phyloP scores from a whole-genome alignment of 2,888 invertebrate genomes.

The Agrilus biguttatus region DNA sequence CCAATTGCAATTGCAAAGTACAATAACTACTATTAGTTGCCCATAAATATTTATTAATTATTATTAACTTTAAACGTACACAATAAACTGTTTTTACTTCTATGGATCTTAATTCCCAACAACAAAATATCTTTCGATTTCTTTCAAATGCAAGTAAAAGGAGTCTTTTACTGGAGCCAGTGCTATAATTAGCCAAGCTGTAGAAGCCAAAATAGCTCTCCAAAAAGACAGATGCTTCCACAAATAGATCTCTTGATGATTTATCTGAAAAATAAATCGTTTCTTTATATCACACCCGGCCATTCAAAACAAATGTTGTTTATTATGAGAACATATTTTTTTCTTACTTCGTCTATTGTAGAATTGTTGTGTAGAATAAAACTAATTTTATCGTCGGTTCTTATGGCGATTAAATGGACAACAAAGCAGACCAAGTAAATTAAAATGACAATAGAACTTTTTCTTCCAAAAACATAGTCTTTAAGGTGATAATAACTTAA shows the following conservation, averaged over 20 bases:
- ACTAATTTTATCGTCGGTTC: slow-evolving; percentile 24
- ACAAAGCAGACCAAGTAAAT: slow-evolving; percentile 23
- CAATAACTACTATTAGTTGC: neutral
- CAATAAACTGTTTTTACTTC: neutral
- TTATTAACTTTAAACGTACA: neutral
- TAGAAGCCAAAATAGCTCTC: slow-evolving; percentile 42
- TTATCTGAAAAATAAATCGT: slow-evolving; percentile 31
- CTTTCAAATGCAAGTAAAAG: slow-evolving; percentile 35
- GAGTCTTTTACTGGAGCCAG: slow-evolving; percentile 39
- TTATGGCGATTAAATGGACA: slow-evolving; percentile 23
- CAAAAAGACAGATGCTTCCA: slow-evolving; percentile 49
- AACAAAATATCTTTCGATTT: slow-evolving; percentile 19
- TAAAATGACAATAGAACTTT: slow-evolving; percentile 21
- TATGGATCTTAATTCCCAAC: neutral
- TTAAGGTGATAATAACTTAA: slow-evolving; percentile 17
- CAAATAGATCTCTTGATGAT: slow-evolving; percentile 37
- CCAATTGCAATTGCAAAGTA: too few relatives aligned
- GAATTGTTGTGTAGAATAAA: slow-evolving; percentile 17
- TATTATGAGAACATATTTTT: slow-evolving; percentile 7
- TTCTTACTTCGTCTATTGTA: slow-evolving; percentile 14
- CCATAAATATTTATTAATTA: neutral
- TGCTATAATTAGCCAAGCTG: slow-evolving; percentile 42
- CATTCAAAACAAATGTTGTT: neutral
- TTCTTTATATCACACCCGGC: neutral
- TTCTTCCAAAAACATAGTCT: slow-evolving; percentile 20